These are phyloP conservation scores for Talpa occidentalis DNA, from an alignment of 2,113 vertebrate species.

Conservation along the genomic window DNA sequence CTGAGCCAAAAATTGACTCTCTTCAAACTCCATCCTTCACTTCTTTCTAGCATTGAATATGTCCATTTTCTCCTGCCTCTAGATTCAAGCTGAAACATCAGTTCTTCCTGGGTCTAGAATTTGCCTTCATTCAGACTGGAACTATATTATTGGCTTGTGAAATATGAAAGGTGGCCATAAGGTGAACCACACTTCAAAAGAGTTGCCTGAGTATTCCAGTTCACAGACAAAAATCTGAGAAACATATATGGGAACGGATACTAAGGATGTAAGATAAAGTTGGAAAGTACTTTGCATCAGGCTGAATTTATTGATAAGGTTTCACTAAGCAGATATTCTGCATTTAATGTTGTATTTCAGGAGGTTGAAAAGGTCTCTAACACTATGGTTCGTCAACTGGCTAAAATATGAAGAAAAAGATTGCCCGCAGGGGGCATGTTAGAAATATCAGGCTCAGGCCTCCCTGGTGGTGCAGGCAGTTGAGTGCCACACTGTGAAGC, in stretches of 20 bases:
- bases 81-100: neutral
- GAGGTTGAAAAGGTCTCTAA: neutral
- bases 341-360: neutral
- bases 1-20: neutral
- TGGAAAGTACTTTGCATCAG: neutral
- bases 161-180: neutral
- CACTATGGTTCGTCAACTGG: neutral
- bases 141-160: neutral
- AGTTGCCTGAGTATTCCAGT: neutral
- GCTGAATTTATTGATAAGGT: neutral
- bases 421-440: neutral
- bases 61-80: neutral
- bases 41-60: neutral
- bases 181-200: neutral
- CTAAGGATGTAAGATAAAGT: neutral
- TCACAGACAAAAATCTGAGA: neutral
- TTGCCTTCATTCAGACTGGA: neutral
- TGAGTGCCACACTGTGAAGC: too few relatives aligned
- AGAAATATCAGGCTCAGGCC: neutral
- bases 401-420: neutral
- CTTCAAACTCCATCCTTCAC: neutral
- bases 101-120: neutral
- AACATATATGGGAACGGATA: neutral
- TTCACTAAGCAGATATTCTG: neutral
- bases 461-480: too few relatives aligned